Conservation (phyloP, 2,888 invertebrate species). For the Tachina grossa region DNA sequence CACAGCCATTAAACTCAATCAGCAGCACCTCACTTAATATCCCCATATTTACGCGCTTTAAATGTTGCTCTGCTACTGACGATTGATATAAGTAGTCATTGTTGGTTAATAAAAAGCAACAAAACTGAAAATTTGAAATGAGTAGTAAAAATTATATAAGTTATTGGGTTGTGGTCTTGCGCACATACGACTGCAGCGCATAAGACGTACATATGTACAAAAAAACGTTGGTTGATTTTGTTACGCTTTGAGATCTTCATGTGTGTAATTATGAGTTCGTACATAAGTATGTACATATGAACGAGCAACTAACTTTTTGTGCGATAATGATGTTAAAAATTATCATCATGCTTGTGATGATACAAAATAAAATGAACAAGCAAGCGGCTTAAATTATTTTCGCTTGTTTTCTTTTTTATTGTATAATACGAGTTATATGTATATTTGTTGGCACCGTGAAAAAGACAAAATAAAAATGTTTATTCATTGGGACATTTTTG, state of each 20-base stretch:
- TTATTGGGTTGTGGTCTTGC: constrained; percentile 60
- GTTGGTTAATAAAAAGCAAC: constrained; percentile 1
- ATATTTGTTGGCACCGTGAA: constrained; percentile 25
- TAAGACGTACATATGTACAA: not conserved
- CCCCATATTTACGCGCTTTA: constrained; percentile 49
- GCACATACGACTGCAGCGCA: not conserved
- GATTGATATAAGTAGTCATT: not conserved
- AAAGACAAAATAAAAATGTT: constrained; percentile 1
- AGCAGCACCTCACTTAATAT: constrained; percentile 35
- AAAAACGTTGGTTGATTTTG: constrained; percentile 55
- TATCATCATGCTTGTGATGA: constrained; percentile 55
- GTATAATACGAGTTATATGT: constrained; percentile 33
- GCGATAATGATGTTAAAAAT: constrained; percentile 38
- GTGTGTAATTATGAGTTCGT: constrained; percentile 63
- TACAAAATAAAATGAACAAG: constrained; percentile 52
- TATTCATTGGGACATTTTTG: not conserved
- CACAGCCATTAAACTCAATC: not conserved
- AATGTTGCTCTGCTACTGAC: constrained; percentile 15
- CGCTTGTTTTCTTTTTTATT: constrained; percentile 40
- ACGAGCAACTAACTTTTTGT: not conserved
- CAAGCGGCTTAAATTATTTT: constrained; percentile 38
- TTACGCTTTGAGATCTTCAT: constrained; percentile 69
- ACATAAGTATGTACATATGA: constrained; percentile 20
- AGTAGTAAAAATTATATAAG: constrained; percentile 51
- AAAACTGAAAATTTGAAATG: constrained; percentile 52